phyloP scores from a whole-genome alignment of 2,113 vertebrate genomes.

The Nyctibius bracteatus region DNA sequence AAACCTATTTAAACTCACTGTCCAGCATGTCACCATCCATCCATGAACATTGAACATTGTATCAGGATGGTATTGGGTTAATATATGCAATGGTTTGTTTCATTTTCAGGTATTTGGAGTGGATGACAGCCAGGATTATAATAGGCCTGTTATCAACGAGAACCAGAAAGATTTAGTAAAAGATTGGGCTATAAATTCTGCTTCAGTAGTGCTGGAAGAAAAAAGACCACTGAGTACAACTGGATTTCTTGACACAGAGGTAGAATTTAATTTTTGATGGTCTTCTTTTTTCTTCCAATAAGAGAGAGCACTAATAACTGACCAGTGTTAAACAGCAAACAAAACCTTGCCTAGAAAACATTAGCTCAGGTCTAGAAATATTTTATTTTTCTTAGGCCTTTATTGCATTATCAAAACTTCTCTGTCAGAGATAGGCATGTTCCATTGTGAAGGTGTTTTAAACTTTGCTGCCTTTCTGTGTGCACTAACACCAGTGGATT shows the following conservation, averaged over 20 bases:
- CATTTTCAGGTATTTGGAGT: conserved; percentile 91
- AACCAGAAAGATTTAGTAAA: conserved; percentile 80
- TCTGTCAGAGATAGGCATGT: background rate
- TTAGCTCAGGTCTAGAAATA: background rate
- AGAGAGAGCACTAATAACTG: conserved; percentile 57
- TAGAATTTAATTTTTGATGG: conserved; percentile 71
- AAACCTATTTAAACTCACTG: background rate
- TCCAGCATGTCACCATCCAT: conserved; percentile 50
- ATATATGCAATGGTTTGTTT: conserved; percentile 72
- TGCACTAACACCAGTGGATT: background rate
- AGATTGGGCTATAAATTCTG: conserved; percentile 79
- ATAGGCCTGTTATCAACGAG: conserved; percentile 79
- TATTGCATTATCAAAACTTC: background rate
- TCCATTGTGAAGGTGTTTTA: background rate
- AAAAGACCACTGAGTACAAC: conserved; percentile 78
- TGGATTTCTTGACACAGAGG: conserved; percentile 82
- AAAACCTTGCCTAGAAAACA: background rate
- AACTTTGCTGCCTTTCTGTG: background rate
- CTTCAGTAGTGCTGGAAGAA: conserved; percentile 75
- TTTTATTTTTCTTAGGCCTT: background rate
- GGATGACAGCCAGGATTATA: conserved; percentile 86
- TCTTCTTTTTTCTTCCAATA: conserved; percentile 57
- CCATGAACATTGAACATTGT: conserved; percentile 41
- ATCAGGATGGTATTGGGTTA: conserved; percentile 62
- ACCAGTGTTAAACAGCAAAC: conserved; percentile 28